Evolutionary conservation across 2,888 invertebrate species (phyloP), one percentile per base, ranked within the genome.

Genomic region (Drosophila basisetae): DNA sequence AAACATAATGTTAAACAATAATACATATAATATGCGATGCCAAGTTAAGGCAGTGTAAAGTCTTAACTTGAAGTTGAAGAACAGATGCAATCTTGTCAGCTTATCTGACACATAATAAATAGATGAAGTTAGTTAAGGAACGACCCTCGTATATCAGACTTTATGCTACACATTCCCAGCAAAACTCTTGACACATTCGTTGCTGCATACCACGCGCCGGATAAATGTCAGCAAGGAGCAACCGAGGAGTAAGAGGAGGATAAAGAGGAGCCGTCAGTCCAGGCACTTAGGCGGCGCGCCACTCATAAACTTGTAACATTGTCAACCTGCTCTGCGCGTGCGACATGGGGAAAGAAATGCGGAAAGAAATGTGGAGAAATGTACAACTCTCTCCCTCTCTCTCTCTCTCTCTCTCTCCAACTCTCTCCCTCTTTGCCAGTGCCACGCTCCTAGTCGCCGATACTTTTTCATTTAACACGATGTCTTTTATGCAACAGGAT

Each of bases 281-380:
- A 58, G 53, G 55, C 76, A 60, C 47, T 59, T 47, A 33, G 25
- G 56, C 68, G 22, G n/a, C 49, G 66, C 43, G 66, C 43, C 37
- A 58, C 73, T 78, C 86, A 83, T 84, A 84, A 84, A 83, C 84
- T 74, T 78, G 84, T 86, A 83, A 84, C 84, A 86, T 80, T 84
- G 84, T 84, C 78, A 86, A 71, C 68, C 73, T 56, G 76, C 39
- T 56, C 33, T 54, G 35, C 60, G 56, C 39, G 43, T 47, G 43
- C 61, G 68, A 53, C 64, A 68, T 68, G 61, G 61, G 63, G 10
- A 56, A 33, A 13, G 33, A 33, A 31, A 31, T 31, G 33, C 4
- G 33, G 11, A 35, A 69, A 60, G 65, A 66, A 80, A 66, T 59
- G n/a, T 28, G 11, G n/a, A n/a, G 4, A 28, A 18, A 2, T 6